Percentiles rank a stretch among this genome's conserved stretches.
phyloP scores from a whole-genome alignment of 2,113 vertebrate species.

The Sylvia atricapilla region DNA sequence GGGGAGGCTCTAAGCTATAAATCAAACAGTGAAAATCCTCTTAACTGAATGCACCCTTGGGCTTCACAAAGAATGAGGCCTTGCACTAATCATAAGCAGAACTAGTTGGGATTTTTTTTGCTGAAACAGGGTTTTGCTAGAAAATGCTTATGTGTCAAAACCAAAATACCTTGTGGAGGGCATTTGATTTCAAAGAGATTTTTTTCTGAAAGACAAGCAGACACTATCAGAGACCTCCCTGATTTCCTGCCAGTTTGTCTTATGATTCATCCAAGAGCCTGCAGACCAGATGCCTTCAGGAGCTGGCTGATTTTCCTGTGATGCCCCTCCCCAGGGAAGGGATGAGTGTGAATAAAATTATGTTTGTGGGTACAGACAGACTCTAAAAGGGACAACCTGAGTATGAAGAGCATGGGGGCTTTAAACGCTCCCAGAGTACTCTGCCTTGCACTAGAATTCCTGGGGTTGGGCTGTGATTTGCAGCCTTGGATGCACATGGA shows the following conservation, averaged over 20 bases:
- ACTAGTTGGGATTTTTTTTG: not conserved
- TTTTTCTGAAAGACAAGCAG: not conserved
- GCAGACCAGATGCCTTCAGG: not conserved
- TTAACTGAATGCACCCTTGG: conserved; percentile 38
- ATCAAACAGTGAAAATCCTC: conserved; percentile 51
- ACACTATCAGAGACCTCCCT: not conserved
- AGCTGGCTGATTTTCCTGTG: not conserved
- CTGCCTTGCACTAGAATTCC: not conserved
- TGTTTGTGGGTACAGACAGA: not conserved
- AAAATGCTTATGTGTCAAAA: conserved; percentile 42
- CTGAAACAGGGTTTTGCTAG: conserved; percentile 35
- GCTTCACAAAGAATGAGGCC: conserved; percentile 27
- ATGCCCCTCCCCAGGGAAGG: not conserved
- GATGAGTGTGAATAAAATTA: not conserved
- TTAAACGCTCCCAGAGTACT: not conserved
- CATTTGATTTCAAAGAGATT: conserved; percentile 10
- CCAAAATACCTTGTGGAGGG: not conserved
- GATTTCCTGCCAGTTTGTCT: not conserved
- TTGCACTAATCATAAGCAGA: conserved; percentile 15
- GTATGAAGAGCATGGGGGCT: not conserved
- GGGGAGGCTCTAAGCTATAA: conserved; percentile 39
- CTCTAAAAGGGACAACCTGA: not conserved
- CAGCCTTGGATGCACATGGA: not conserved
- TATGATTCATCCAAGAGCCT: not conserved
- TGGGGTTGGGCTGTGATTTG: not conserved